Evolutionary conservation across 2,888 invertebrate genomes (phyloP), one percentile per base, ranked within the genome.

Genomic region (Drosophila prolongata): DNA sequence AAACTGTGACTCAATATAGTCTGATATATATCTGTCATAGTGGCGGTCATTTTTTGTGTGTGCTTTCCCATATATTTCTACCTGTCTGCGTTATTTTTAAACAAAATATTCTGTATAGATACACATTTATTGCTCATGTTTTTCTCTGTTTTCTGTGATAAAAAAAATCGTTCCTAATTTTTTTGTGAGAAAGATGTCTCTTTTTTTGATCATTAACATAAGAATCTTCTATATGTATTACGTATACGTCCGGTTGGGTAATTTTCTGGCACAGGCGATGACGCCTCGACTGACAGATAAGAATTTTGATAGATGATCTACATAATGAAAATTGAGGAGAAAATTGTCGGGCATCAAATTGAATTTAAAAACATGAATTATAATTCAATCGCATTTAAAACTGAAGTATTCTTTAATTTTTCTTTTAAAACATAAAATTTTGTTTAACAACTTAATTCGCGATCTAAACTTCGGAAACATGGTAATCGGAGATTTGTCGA

Each of bases 71-170:
- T 61, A 69, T 71, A 49, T 73, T 69, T 60, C 49, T 82, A 69
- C 76, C 74, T 71, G 89, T 89, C 85, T 85, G 85, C 73, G 89
- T 87, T 85, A 85, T 85, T 85, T 85, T 75, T 87, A 83, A 75
- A 79, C 69, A 66, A 72, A 65, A 66, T 71, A 74, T 78, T 73
- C 84, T 79, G 59, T 55, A 67, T 69, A 87, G 71, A 87, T 75
- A 82, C 86, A 86, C 78, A 88, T 79, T 79, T 78, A 68, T 68
- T 58, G 66, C 70, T 72, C 77, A 71, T 57, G 61, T 76, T 78
- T 75, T 44, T 27, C 62, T 49, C 65, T 27, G 65, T 64, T 64
- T 62, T 62, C 49, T 71, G 38, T 50, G 47, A 74, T 75, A 27
- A 47, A 47, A 47, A 56, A 60, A 77, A 35, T 59, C 59, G 65